Conservation (phyloP, 64 coral and sea anemone species). For the Stichodactyla helianthus region DNA sequence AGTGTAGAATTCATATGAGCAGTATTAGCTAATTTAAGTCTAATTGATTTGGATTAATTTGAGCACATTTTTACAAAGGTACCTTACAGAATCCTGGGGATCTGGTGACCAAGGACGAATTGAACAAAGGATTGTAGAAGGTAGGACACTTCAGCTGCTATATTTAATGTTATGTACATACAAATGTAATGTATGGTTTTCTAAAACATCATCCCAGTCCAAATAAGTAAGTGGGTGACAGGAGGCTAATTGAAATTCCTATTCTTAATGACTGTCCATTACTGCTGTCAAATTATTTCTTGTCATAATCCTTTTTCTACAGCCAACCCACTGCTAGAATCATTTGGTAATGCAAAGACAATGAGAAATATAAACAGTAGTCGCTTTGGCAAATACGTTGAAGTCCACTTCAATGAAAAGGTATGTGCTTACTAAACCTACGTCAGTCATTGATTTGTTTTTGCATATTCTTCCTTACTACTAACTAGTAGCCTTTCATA, state of each 20-base stretch:
- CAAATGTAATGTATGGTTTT: too few species aligned
- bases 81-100: constrained; percentile 95
- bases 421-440: neutral
- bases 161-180: too few species aligned
- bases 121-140: constrained; percentile 98
- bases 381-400: constrained; percentile 96
- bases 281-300: too few species aligned
- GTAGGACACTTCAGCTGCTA: constrained; percentile 5
- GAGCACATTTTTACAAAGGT: constrained; percentile 30
- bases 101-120: constrained; percentile 89
- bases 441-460: too few species aligned
- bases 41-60: neutral
- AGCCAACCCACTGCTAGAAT: constrained; percentile 94
- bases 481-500: neutral
- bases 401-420: constrained; percentile 98
- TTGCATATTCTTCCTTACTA: neutral
- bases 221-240: too few species aligned
- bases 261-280: too few species aligned
- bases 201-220: too few species aligned
- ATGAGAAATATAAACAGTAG: constrained; percentile 96
- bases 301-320: neutral
- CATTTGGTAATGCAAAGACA: constrained; percentile 98
- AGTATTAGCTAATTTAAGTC: too few species aligned
- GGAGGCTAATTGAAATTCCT: too few species aligned
- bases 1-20: too few species aligned